A percentile compares a stretch with the other conserved stretches of the same genome.
Conservation (phyloP, 1,140 invertebrate genomes). For the Charaxes varanes region DNA sequence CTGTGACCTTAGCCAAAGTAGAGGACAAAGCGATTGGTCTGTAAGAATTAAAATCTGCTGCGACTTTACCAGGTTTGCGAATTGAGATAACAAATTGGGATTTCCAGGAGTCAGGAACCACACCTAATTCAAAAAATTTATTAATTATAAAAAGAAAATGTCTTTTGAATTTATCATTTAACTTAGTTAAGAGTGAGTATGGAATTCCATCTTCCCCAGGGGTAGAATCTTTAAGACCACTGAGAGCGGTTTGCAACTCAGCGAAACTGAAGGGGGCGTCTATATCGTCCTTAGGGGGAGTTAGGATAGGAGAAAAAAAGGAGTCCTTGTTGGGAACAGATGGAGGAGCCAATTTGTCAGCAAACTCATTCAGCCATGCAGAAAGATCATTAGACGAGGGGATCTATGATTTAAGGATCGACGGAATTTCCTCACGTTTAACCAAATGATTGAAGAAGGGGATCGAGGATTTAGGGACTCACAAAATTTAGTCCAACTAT, state of each 20-base stretch:
- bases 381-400: no score
- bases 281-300: not conserved
- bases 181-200: constrained; percentile 12
- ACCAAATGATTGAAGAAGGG: no score
- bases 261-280: constrained; percentile 4
- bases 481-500: no score
- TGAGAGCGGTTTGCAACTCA: constrained; percentile 9
- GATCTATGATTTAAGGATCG: no score
- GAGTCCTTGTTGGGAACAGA: no score
- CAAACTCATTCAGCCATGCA: no score
- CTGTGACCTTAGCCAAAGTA: constrained; percentile 20
- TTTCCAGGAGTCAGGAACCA: constrained; percentile 1
- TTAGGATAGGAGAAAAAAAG: constrained; percentile 1
- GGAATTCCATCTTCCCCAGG: constrained; percentile 19
- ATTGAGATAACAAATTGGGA: constrained; percentile 28
- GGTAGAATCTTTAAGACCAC: constrained; percentile 9
- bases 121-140: not conserved
- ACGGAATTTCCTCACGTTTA: no score
- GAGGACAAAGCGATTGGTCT: constrained; percentile 27
- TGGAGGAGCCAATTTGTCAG: no score
- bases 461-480: no score
- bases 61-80: constrained; percentile 25
- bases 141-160: constrained; percentile 3
- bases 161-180: not conserved
- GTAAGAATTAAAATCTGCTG: constrained; percentile 14